These are phyloP conservation scores for Percina caprodes DNA, from an alignment of 2,113 vertebrate genomes.

Conservation along the genomic window DNA sequence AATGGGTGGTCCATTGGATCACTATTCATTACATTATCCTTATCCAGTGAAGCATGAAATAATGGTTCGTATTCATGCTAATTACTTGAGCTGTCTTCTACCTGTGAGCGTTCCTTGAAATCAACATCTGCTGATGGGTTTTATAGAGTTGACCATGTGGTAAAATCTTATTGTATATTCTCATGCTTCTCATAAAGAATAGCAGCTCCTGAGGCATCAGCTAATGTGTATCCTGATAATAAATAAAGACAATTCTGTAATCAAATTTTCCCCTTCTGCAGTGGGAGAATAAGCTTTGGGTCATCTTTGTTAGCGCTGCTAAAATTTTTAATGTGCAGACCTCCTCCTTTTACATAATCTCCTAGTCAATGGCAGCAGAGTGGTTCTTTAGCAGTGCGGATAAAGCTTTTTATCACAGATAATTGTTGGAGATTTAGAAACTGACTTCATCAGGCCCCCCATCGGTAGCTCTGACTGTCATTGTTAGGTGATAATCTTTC, in stretches of 20 bases:
- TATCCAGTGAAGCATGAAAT: neutral
- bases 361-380: slow-evolving; percentile 21
- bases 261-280: slow-evolving; percentile 47
- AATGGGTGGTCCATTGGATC: slow-evolving; percentile 14
- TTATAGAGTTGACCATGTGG: neutral
- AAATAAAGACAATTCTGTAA: slow-evolving; percentile 32
- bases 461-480: slow-evolving; percentile 3
- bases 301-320: slow-evolving; percentile 39
- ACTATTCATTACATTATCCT: neutral
- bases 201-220: neutral
- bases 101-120: slow-evolving; percentile 12
- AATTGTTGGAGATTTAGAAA: slow-evolving; percentile 30
- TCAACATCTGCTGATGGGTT: slow-evolving; percentile 8
- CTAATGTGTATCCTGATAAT: slow-evolving; percentile 33
- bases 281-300: slow-evolving; percentile 36
- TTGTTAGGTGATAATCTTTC: slow-evolving; percentile 13
- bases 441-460: slow-evolving; percentile 28
- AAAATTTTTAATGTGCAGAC: slow-evolving; percentile 49
- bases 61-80: neutral
- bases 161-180: neutral
- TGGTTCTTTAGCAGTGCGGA: slow-evolving; percentile 10
- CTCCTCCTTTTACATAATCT: slow-evolving; percentile 27
- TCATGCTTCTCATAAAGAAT: neutral
- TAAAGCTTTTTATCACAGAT: slow-evolving; percentile 28
- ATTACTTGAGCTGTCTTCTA: neutral